These are phyloP conservation scores for Stenodera caucasica DNA, from an alignment of 2,888 invertebrate species.

Conservation along the genomic window DNA sequence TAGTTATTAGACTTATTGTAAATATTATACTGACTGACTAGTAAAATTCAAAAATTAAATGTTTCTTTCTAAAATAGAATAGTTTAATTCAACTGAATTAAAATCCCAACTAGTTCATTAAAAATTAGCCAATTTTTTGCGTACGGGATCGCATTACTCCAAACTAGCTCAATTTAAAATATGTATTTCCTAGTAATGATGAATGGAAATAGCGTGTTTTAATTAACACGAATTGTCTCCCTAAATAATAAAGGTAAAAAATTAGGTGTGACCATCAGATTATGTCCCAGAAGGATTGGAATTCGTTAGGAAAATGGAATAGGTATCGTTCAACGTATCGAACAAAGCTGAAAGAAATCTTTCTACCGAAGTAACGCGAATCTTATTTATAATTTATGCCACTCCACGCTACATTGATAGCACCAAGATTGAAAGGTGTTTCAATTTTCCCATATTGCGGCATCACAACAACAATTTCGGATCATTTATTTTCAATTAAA, in stretches of 20 bases:
- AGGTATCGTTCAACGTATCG: background rate
- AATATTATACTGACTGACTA: conserved; percentile 52
- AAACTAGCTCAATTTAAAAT: too few relatives aligned
- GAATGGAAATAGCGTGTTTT: background rate
- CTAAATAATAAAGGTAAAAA: background rate
- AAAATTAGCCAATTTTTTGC: too few relatives aligned
- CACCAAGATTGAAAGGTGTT: background rate
- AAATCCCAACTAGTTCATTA: background rate
- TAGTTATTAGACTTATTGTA: conserved; percentile 37
- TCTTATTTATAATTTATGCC: background rate
- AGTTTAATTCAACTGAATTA: background rate
- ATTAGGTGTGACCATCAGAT: background rate
- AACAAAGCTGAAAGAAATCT: too few relatives aligned
- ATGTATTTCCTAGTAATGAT: background rate
- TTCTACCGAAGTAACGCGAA: too few relatives aligned
- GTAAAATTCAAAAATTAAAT: conserved; percentile 26
- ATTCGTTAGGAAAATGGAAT: conserved; percentile 1
- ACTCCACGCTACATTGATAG: background rate
- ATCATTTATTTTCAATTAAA: background rate
- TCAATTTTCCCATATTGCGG: background rate
- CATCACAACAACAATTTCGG: background rate
- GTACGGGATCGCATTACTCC: too few relatives aligned
- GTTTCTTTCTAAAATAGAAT: conserved; percentile 20
- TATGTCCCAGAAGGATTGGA: background rate
- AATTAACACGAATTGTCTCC: background rate